Evolutionary conservation across 2,797 vertebrate genomes (phyloP), one percentile per base, ranked within the genome.

Genomic region (Orestias chungarensis): DNA sequence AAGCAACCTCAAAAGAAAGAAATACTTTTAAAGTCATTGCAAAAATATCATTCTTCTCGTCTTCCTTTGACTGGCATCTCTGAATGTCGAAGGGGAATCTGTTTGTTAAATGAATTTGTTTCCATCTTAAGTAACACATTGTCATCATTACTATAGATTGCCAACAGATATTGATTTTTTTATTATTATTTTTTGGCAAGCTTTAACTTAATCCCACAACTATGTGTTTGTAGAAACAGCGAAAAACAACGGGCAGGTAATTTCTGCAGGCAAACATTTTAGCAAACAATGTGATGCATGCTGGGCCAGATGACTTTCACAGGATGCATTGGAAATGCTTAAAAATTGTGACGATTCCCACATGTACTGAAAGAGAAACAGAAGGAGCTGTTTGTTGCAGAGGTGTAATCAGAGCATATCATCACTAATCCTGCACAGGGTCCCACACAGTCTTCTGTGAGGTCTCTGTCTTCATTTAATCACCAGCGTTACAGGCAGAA

Each of bases 391-490:
- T 29, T 68, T 69, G 55, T 67, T 40, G 31, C 55, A 43, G 33
- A 40, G n/a, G 62, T 59, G 67, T 76, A 50, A 75, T 79, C 55
- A 43, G 50, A 66, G 65, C 69, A 80, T 66, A 74, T 79, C 49
- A 10, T 78, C 65, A 27, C 55, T 84, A 77, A 87, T 88, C 69
- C 80, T 62, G 75, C 46, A 6, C 0, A 55, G 77, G 64, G 81
- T 73, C 71, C 72, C 57, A 47, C 59, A 64, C 35, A 75, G 70
- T 79, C 68, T 35, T 18, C 71, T 80, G 57, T 62, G 57, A 74
- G 68, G 46, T 65, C 65, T 68, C 46, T 64, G 70, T 46, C 20
- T 85, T 85, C 29, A 59, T 79, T 31, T 71, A 68, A 62, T 73
- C 50, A 65, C 47, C 76, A 44, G 59, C 29, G 23, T 74, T 23